phyloP scores from a whole-genome alignment of 2,797 vertebrate genomes.

The Phylloscopus collybita region DNA sequence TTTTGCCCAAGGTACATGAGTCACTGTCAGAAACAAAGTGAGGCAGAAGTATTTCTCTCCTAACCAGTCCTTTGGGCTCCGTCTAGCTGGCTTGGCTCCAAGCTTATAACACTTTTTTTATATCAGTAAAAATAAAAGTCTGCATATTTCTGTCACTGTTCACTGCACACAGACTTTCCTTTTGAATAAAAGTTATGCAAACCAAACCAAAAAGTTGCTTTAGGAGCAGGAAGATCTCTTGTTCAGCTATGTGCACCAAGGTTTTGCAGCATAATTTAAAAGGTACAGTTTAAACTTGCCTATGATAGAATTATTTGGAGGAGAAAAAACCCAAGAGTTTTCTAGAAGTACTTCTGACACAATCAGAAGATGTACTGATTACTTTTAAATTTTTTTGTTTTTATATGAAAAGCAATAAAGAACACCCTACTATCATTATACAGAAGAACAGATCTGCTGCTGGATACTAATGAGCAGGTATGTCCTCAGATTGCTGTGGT shows the following conservation, averaged over 20 bases:
- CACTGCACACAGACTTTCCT: not conserved
- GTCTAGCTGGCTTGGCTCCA: not conserved
- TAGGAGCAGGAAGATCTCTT: not conserved
- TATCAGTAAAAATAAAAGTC: not conserved
- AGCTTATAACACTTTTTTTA: not conserved
- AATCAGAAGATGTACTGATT: not conserved
- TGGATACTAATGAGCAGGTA: not conserved
- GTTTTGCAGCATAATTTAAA: not conserved
- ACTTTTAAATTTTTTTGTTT: not conserved
- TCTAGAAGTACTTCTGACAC: not conserved
- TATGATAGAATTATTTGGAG: not conserved
- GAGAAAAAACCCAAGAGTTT: not conserved
- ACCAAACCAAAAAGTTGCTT: not conserved
- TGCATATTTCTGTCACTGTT: not conserved
- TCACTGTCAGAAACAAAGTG: not conserved
- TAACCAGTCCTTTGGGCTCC: not conserved
- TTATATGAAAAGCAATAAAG: not conserved
- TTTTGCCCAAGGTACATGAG: not conserved
- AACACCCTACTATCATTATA: not conserved
- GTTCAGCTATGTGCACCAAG: not conserved
- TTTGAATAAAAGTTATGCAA: not conserved
- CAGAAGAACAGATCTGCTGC: not conserved
- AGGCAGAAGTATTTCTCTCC: not conserved
- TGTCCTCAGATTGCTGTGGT: not conserved
- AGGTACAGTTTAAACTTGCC: not conserved